Evolutionary conservation across 2,888 invertebrate genomes (phyloP), one percentile per base, ranked within the genome.

Genomic region (Alentia gelatinosa): DNA sequence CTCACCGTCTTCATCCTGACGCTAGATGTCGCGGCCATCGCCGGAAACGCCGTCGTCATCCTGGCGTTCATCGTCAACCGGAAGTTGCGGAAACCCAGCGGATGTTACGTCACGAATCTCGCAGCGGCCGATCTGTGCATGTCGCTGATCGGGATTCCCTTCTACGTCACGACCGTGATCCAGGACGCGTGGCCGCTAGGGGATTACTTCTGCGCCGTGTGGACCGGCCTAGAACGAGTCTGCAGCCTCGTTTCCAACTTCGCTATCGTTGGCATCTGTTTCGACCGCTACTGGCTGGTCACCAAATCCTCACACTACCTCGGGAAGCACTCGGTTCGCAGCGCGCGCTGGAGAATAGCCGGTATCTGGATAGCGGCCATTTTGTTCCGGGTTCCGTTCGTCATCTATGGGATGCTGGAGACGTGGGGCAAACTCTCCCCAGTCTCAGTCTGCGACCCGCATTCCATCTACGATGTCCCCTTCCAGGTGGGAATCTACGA

Each of bases 281-380:
- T 47, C 47, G 86, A 86, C 47, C 86, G 86, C 42, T 86, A 86
- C 35, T 86, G 86, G 86, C 86, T 86, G 86, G 86, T 86, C 9
- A 86, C 86, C 1, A 4, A 26, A 1, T 86, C 86, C 15, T 86
- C 86, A 7, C 30, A 42, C 47, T 86, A 86, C 30, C 47, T 86
- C 30, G 35, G 47, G 1, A 86, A 86, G 30, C 86, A 86, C 35
- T 47, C 86, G 3, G 50, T 86, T 1, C 7, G 35, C 26, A 86
- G 47, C 50, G 86, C 86, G 15, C 42, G 50, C 26, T 86, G 42
- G 86, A 19, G 86, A 19, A 86, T 86, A 1, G 86, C 86, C 15
- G 35, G 30, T 35, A 86, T 86, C 30, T 86, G 86, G 86, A 4
- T 47, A 26, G 47, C 47, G 5, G 86, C 86, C 33, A 33, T 86